phyloP scores from a whole-genome alignment of 2,113 vertebrate genomes.

The Psilopsiagon aymara region DNA sequence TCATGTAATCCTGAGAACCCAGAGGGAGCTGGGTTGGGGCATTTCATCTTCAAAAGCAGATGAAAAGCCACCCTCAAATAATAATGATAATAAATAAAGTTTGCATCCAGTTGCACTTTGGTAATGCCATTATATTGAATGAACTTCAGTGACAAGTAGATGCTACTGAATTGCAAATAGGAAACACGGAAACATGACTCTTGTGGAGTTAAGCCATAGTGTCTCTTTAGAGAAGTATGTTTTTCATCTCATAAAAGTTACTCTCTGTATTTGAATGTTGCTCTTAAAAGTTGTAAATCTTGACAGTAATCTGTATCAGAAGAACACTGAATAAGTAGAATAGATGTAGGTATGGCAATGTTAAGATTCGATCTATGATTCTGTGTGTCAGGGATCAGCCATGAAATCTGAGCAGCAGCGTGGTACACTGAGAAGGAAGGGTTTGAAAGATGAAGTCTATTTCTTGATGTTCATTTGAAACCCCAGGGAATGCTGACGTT shows the following conservation, averaged over 20 bases:
- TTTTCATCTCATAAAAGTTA: background rate
- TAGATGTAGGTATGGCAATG: fast-evolving
- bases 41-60: background rate
- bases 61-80: background rate
- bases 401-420: background rate
- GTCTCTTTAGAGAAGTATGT: background rate
- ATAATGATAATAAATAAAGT: too few relatives aligned
- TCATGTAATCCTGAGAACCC: background rate
- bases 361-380: background rate
- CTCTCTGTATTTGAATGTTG: background rate
- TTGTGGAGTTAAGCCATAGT: background rate
- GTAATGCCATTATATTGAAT: background rate
- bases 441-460: background rate
- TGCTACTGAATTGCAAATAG: background rate
- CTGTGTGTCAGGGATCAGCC: background rate
- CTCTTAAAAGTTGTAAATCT: background rate
- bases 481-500: background rate
- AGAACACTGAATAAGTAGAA: background rate
- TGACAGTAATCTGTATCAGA: background rate
- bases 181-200: background rate
- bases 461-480: background rate
- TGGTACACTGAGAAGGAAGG: background rate
- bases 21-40: background rate
- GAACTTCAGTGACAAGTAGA: background rate
- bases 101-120: background rate